Percentiles rank a stretch among this genome's conserved stretches.
phyloP scores from a whole-genome alignment of 1,140 invertebrate species.

The Arctopsyche grandis region DNA sequence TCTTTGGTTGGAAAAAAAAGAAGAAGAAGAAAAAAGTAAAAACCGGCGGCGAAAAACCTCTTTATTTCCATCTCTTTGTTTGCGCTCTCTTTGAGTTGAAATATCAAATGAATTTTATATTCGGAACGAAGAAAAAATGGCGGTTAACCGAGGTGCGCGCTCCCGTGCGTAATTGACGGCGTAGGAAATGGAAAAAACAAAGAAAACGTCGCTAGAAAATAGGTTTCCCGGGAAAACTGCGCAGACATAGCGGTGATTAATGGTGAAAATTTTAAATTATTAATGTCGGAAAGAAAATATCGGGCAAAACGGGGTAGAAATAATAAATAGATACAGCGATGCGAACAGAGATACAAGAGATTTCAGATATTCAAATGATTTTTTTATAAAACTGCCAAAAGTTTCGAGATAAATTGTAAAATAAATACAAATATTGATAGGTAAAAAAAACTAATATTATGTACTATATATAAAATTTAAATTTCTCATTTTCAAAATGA shows the following conservation, averaged over 20 bases:
- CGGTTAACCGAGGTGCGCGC: not conserved
- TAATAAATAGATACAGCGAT: too few relatives aligned
- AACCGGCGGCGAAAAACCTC: not conserved
- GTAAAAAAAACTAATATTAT: too few relatives aligned
- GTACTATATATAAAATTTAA: too few relatives aligned
- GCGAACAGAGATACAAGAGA: too few relatives aligned
- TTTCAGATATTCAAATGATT: too few relatives aligned
- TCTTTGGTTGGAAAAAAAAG: not conserved
- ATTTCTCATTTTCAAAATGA: too few relatives aligned
- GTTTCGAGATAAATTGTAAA: too few relatives aligned
- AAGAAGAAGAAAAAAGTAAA: not conserved
- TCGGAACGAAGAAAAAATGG: constrained; percentile 4
- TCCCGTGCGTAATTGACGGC: constrained; percentile 24
- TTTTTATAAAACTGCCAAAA: too few relatives aligned
- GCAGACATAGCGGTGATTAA: constrained; percentile 12
- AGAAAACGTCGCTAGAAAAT: constrained; percentile 18
- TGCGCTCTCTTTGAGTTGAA: constrained; percentile 16
- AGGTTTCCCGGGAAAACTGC: not conserved
- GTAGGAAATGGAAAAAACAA: constrained; percentile 13
- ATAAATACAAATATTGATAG: too few relatives aligned
- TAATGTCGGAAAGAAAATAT: not conserved
- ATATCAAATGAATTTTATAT: constrained; percentile 33
- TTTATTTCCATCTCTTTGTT: constrained; percentile 1
- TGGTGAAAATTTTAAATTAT: not conserved
- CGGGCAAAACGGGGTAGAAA: not conserved